Base-by-base conservation (phyloP, 2,797 vertebrate species). In the Diceros bicornis region DNA sequence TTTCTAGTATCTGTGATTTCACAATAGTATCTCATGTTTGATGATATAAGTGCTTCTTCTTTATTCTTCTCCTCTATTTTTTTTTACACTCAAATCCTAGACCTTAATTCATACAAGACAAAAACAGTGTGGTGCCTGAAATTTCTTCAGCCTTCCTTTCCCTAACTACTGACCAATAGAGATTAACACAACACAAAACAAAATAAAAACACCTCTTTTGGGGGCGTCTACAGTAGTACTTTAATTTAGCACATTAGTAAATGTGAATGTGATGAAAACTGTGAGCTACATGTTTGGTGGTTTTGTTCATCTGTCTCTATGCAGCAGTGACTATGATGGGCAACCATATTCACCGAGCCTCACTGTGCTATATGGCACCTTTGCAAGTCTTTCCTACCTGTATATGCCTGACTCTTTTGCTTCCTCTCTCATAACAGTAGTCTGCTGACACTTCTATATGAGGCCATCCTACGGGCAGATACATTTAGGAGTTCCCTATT, bases 71-170 rank as follows among this genome's bases (percentile, higher is more conserved):
- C 1, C 32, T 34, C 2, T 64, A 4, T 62, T 52, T 77, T 47
- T 20, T 52, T 37, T 27, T 9, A 4, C 44, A 55, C 12, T 91
- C 20, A 64, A 92, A 84, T 75, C 16, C 4, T 20, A 79, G 69
- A 83, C 20, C 55, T 96, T 83, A 93, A 62, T 82, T 95, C 10
- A 61, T 59, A 50, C 2, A 27, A 88, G 66, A 84, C 16, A 82
- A 89, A 69, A 68, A 68, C 16, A 75, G 16, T 23, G 10, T 13
- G 14, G 16, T 47, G 18, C 4, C 59, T 96, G 62, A n/a, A 61
- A 79, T 79, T 72, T 91, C 21, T 37, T 84, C 16, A 87, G n/a
- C 20, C 32, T 87, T 74, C 21, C 10, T 74, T 44, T 32, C 21
- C 13, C 25, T 86, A 50, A 72, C 29, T 89, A 85, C 32, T 87